phyloP scores from a whole-genome alignment of 2,113 vertebrate genomes.

The Trematocara zebra region DNA sequence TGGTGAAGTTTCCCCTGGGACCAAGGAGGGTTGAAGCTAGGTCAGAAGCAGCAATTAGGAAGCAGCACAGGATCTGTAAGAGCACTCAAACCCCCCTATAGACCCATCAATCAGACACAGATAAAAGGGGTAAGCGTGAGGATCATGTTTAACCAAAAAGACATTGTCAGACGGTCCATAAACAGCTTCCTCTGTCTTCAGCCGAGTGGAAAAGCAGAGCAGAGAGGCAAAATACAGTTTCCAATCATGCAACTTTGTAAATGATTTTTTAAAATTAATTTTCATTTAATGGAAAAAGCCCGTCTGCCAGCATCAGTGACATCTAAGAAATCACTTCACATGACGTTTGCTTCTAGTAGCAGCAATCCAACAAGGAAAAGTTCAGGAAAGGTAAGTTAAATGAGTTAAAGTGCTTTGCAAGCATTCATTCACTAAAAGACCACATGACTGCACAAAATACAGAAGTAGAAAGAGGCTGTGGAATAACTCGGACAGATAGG shows the following conservation, averaged over 20 bases:
- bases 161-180: slow-evolving; percentile 38
- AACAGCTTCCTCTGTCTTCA: slow-evolving; percentile 55
- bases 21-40: slow-evolving; percentile 18
- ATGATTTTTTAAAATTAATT: neutral
- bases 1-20: slow-evolving; percentile 35
- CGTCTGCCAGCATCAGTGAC: fast-evolving
- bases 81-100: slow-evolving; percentile 47
- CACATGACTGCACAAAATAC: neutral
- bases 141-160: slow-evolving; percentile 53
- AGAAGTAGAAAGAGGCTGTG: neutral
- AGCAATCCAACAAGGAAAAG: neutral
- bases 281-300: neutral
- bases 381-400: neutral
- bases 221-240: neutral
- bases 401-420: neutral
- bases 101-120: slow-evolving; percentile 61
- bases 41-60: slow-evolving; percentile 46
- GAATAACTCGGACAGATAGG: neutral
- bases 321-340: neutral
- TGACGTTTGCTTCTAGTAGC: neutral
- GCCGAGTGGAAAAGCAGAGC: slow-evolving; percentile 5
- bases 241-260: neutral
- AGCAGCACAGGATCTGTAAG: slow-evolving; percentile 44
- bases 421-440: neutral
- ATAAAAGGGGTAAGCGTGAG: slow-evolving; percentile 64